Evolutionary conservation across 2,888 invertebrate genomes (phyloP), one percentile per base, ranked within the genome.

Genomic region (Dugesia japonica): DNA sequence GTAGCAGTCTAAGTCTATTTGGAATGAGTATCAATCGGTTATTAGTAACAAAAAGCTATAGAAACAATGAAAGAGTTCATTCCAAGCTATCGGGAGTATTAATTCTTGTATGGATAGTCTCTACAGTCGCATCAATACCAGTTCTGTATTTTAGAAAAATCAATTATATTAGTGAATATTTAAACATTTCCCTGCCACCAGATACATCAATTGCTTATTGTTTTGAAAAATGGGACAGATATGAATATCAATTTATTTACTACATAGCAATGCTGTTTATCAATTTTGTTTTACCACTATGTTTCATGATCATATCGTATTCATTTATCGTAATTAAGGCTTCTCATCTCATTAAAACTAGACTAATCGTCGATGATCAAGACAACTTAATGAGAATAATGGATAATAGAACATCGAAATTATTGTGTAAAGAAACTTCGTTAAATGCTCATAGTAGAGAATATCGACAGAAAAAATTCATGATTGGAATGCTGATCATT

Each of bases 401-500:
- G n/a, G 56, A 56, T 9, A 4, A 4, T 20, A 4, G 17, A 20
- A 20, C 4, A 4, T 7, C 4, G 4, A 23, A 1, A 20, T 13
- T 13, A 4, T 56, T 56, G 17, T 23, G 4, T 20, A 56, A 56
- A n/a, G 56, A 56, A 56, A 20, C 23, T 9, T 56, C 17, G 1
- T 56, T 56, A n/a, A 56, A 56, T 23, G n/a, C 56, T 20, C n/a
- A 56, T n/a, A 56, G 56, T n/a, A 4, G 56, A 23, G 56, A 56
- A 56, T 56, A 56, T 23, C 4, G 56, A 23, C 56, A 56, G n/a
- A 56, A 56, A 56, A 56, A 56, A 56, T 56, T 56, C 17, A 56
- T 56, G 23, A 20, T 56, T n/a, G 56, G 56, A 23, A 89, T 90
- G 80, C 85, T 91, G 1, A 88, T 85, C 33, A 81, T 82, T 0